Conservation (phyloP, 2,113 vertebrate species). For the Aldabrachelys gigantea region DNA sequence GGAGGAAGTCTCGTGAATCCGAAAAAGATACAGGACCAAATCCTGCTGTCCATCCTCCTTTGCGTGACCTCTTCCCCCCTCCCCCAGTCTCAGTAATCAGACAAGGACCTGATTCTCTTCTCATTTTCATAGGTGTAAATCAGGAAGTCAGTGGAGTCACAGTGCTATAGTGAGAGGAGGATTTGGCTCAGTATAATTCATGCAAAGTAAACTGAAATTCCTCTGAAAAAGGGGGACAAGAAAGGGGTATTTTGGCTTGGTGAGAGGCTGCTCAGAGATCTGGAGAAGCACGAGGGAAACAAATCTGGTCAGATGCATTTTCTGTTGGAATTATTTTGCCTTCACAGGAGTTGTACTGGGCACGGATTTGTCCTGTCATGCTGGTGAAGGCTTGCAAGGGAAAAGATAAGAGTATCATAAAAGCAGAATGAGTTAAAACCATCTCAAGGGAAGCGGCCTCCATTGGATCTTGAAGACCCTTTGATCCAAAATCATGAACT, state of each 20-base stretch:
- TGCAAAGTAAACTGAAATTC: background rate
- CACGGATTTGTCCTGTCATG: background rate
- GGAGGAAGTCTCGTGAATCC: conserved; percentile 32
- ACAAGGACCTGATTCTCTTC: background rate
- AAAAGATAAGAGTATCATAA: background rate
- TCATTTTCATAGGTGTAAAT: background rate
- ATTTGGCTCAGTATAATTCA: conserved; percentile 17
- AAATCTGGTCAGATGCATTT: background rate
- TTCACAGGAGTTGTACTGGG: background rate
- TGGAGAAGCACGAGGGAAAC: background rate
- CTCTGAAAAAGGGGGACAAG: background rate
- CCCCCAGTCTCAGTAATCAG: background rate
- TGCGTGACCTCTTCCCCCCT: background rate
- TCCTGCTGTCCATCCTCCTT: background rate
- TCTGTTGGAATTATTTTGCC: background rate
- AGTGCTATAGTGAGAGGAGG: background rate
- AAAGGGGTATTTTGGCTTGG: background rate
- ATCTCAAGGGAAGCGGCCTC: background rate
- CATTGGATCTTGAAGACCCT: background rate
- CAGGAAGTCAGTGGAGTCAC: background rate
- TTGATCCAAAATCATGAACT: conserved; percentile 13
- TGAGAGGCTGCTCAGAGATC: background rate
- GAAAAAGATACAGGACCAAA: background rate
- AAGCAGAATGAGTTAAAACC: conserved; percentile 39
- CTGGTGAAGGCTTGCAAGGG: conserved; percentile 19